Percentiles rank a stretch among this genome's conserved stretches.
Conservation (phyloP, 2,888 invertebrate species). For the Laspeyria flexula region DNA sequence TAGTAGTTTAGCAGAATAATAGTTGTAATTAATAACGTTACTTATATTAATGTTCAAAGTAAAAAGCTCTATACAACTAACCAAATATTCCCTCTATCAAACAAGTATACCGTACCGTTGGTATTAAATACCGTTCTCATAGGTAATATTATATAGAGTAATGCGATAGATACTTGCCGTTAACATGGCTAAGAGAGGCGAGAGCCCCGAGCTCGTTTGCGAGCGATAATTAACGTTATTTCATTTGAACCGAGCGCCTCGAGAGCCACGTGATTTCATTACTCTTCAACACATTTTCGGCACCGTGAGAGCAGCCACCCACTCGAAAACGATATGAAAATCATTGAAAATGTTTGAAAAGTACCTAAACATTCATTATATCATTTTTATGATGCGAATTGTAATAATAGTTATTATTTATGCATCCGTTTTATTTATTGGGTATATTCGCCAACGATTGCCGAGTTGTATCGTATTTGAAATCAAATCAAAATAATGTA, state of each 20-base stretch:
- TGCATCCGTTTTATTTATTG: too few species aligned
- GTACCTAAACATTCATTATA: constrained; percentile 7
- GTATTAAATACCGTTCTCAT: constrained; percentile 17
- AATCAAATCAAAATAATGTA: too few species aligned
- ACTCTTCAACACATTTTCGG: constrained; percentile 68
- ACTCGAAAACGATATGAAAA: constrained; percentile 9
- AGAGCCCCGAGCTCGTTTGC: constrained; percentile 48
- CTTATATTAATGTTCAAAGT: background rate
- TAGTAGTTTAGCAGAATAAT: too few species aligned
- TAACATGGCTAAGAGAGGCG: constrained; percentile 12
- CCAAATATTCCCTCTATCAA: background rate
- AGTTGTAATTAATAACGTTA: background rate
- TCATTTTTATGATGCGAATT: background rate
- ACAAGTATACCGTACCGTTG: background rate
- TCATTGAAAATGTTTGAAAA: constrained; percentile 3
- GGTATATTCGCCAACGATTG: too few species aligned
- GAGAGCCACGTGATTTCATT: constrained; percentile 77
- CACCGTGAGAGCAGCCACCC: constrained; percentile 24
- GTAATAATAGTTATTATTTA: background rate
- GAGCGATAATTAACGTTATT: constrained; percentile 74
- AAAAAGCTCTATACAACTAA: background rate
- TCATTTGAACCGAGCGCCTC: constrained; percentile 69
- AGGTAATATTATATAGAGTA: constrained; percentile 22
- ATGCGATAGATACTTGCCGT: constrained; percentile 20
- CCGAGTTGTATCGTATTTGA: too few species aligned